phyloP scores from a whole-genome alignment of 2,113 vertebrate genomes.

The Gnathonemus echidnorhynchus region DNA sequence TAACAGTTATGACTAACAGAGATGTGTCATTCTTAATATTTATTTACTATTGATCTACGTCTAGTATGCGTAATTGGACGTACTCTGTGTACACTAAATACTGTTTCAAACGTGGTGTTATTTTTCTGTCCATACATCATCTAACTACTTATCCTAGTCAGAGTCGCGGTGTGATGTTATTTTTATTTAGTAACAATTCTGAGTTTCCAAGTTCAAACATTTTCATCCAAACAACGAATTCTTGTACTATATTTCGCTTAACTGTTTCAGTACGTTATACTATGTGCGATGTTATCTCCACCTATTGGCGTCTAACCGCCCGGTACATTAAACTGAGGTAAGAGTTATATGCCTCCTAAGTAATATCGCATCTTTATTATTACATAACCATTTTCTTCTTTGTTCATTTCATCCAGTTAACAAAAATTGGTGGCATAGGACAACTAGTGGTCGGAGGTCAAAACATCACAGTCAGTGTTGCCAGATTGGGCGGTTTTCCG shows the following conservation, averaged over 20 bases:
- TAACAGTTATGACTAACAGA: background rate
- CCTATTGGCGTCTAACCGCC: background rate
- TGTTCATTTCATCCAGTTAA: background rate
- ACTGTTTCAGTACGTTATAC: background rate
- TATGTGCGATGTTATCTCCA: background rate
- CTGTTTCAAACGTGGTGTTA: background rate
- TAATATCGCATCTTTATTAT: background rate
- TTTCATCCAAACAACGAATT: background rate
- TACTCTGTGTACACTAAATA: background rate
- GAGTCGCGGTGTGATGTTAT: background rate
- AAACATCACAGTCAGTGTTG: background rate
- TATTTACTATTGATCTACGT: background rate
- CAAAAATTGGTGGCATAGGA: background rate
- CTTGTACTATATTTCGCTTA: background rate
- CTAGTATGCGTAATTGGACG: background rate
- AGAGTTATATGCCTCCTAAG: background rate
- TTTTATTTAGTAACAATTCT: background rate
- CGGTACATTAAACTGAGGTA: background rate
- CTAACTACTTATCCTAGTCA: background rate
- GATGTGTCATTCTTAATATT: background rate
- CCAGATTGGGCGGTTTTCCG: too few species aligned
- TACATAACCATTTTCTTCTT: background rate
- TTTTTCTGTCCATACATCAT: background rate
- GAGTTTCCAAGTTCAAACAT: background rate
- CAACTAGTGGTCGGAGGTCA: conserved; percentile 1